phyloP scores from a whole-genome alignment of 1,140 invertebrate species.

The Neodiprion lecontei region DNA sequence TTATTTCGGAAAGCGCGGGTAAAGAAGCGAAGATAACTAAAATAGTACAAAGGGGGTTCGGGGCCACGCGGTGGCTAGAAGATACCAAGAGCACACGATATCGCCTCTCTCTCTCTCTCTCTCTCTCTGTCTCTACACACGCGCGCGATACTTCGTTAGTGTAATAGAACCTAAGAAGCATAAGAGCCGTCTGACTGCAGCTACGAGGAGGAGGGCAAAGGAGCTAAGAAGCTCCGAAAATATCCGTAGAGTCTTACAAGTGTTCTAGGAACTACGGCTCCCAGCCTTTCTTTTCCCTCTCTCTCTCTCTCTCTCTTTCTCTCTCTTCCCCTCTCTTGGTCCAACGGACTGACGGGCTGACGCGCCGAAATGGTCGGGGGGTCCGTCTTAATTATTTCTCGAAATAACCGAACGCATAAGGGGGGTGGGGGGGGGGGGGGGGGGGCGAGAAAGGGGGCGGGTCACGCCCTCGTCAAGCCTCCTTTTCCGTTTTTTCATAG shows the following conservation, averaged over 20 bases:
- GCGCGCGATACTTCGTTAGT: not conserved
- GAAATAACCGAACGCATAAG: not conserved
- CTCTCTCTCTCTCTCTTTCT: too few species aligned
- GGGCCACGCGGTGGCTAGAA: not conserved
- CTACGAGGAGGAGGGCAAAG: not conserved
- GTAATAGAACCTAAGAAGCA: too few species aligned
- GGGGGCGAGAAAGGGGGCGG: not conserved
- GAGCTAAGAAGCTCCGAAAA: not conserved
- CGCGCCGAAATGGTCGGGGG: not conserved
- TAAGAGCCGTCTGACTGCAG: not conserved
- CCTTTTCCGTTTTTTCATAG: too few species aligned
- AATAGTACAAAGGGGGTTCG: conserved; percentile 4
- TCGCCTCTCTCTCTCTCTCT: not conserved
- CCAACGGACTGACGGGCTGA: not conserved
- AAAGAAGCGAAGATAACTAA: not conserved
- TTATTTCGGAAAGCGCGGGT: not conserved
- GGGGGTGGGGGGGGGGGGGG: too few species aligned
- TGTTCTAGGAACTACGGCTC: not conserved
- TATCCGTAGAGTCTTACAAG: conserved; percentile 1
- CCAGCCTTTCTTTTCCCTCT: too few species aligned
- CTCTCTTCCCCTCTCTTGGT: too few species aligned
- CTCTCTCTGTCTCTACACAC: not conserved
- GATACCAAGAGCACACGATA: too few species aligned
- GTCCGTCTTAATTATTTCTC: conserved; percentile 5
- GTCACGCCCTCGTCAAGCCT: not conserved